A percentile compares a stretch with the other conserved stretches of the same genome.
Conservation (phyloP, 2,113 vertebrate species). For the Fukomys damarensis region DNA sequence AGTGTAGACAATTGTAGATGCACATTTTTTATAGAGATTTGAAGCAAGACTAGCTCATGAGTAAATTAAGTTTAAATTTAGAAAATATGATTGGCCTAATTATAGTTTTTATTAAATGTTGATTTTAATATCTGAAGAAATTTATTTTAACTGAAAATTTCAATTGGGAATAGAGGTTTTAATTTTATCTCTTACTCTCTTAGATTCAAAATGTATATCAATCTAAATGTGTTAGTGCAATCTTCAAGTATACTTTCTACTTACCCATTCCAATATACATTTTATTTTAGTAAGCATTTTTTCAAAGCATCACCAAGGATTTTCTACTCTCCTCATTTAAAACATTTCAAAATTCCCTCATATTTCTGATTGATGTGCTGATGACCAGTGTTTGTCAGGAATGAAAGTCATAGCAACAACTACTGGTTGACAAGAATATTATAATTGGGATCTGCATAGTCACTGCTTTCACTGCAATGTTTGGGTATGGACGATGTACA, state of each 20-base stretch:
- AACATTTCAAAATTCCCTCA: not conserved
- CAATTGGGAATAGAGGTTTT: not conserved
- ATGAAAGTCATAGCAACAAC: not conserved
- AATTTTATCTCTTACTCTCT: not conserved
- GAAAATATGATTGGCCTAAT: not conserved
- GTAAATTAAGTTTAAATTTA: not conserved
- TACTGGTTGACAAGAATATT: not conserved
- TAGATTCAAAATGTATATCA: not conserved
- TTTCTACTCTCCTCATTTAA: not conserved
- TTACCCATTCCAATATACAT: not conserved
- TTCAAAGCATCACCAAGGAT: not conserved
- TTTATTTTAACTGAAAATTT: not conserved
- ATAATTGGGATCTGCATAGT: not conserved
- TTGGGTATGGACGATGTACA: too few species aligned
- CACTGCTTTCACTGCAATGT: not conserved
- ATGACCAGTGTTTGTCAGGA: not conserved
- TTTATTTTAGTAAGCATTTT: not conserved
- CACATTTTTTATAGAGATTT: not conserved
- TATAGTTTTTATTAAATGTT: not conserved
- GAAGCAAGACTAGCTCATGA: not conserved
- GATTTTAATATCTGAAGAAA: not conserved
- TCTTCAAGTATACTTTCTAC: not conserved
- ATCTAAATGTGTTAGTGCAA: not conserved
- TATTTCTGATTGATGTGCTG: not conserved
- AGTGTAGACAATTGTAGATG: too few species aligned